Base-by-base conservation (phyloP, 2,797 vertebrate genomes). In the Aphelocoma californica region DNA sequence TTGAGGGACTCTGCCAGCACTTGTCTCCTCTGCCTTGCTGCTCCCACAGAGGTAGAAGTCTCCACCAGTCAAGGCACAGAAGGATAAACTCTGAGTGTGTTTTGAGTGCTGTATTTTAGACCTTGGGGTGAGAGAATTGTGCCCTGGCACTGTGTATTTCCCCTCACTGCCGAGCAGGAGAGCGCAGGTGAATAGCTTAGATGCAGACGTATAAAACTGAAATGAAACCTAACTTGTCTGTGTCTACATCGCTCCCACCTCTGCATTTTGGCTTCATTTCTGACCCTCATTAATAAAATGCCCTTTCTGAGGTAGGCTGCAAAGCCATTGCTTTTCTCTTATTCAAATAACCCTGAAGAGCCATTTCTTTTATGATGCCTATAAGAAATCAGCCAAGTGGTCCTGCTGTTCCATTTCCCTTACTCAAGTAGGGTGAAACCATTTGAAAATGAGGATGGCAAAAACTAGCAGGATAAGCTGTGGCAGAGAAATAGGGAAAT, bases 311-410 rank as follows among this genome's bases (percentile, higher is more conserved):
- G 67, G 70, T 47, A n/a, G 65, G 54, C 60, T 92, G 82, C 82
- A 34, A 58, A 92, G 82, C 67, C 56, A 29, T 72, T 91, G 29
- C 72, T 86, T 88, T 92, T 86, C 80, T 32, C 7, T 64, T 86
- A 70, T 28, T 88, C 77, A 58, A 0, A 60, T 81, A 75, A 72
- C 38, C 50, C 40, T 57, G 12, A 86, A 62, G 77, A 86, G 44
- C 40, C 28, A 23, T 73, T 94, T 91, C 47, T 95, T 95, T 92
- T 93, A 89, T 61, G 78, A 85, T 87, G n/a, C 67, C 74, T 82
- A 2, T 86, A 88, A 94, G 85, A 90, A 90, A 82, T 88, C 4
- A 91, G 74, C 61, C 67, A 65, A 51, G 86, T 77, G 53, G 28
- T 70, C n/a, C 47, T 92, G 45, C 53, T 78, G 7, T 88, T 88